A percentile compares a stretch with the other conserved stretches of the same genome.
Conservation (phyloP, 2,797 vertebrate genomes). For the Oophaga sylvatica region DNA sequence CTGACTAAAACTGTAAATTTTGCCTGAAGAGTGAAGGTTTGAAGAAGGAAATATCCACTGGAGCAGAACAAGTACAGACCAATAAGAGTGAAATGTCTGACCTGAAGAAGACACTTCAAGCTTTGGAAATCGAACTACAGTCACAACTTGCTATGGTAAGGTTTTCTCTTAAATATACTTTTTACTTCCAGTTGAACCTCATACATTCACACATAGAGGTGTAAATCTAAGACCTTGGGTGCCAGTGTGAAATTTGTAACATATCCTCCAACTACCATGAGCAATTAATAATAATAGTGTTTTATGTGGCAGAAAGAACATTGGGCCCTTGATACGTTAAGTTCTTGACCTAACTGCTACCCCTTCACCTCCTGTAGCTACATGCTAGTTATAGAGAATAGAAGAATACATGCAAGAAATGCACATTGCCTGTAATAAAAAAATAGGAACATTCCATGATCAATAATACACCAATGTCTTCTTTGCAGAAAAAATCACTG, state of each 20-base stretch:
- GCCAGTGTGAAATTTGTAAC: not conserved
- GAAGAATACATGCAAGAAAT: not conserved
- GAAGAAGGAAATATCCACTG: slow-evolving; percentile 77
- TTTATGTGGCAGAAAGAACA: too few species aligned
- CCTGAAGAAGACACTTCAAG: slow-evolving; percentile 81
- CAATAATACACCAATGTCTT: not conserved
- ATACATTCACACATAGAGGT: not conserved
- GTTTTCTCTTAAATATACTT: not conserved
- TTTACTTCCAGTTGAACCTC: not conserved
- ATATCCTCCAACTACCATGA: not conserved
- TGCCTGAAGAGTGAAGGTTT: slow-evolving; percentile 69
- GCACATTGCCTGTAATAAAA: not conserved
- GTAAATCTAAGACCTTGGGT: not conserved
- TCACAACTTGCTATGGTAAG: slow-evolving; percentile 87
- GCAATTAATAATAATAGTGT: not conserved
- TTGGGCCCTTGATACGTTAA: not conserved
- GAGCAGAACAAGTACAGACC: slow-evolving; percentile 78
- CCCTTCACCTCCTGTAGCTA: not conserved
- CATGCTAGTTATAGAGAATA: not conserved
- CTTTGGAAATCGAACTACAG: slow-evolving; percentile 89
- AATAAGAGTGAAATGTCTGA: slow-evolving; percentile 83
- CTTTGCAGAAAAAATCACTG: slow-evolving; percentile 67
- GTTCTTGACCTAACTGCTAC: not conserved
- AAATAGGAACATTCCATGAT: not conserved
- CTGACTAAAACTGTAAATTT: slow-evolving; percentile 32